A percentile compares a stretch with the other conserved stretches of the same genome.
Conservation (phyloP, 2,888 invertebrate species). For the Sminthurinus aureus region DNA sequence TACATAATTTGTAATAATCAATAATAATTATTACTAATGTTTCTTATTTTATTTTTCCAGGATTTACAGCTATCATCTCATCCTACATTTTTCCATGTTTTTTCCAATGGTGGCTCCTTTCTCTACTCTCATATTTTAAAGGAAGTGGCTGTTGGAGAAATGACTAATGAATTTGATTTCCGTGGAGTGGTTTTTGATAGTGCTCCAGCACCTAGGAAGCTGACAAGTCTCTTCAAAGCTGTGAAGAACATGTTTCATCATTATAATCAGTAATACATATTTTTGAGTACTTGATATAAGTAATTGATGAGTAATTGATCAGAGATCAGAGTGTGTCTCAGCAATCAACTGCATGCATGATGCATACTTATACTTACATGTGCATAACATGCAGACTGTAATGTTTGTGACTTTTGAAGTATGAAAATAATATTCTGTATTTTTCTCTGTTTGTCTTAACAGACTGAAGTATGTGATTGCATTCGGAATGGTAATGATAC, state of each 20-base stretch:
- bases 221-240: conserved; percentile 70
- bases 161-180: conserved; percentile 61
- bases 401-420: no score
- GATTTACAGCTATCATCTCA: conserved; percentile 75
- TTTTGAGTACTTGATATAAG: not conserved
- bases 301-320: no score
- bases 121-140: conserved; percentile 71
- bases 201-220: conserved; percentile 72
- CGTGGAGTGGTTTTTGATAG: conserved; percentile 76
- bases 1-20: no score
- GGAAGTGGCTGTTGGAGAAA: conserved; percentile 44
- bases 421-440: no score
- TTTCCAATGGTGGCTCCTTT: conserved; percentile 79
- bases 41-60: not conserved
- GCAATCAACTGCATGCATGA: no score
- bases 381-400: no score
- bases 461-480: not conserved
- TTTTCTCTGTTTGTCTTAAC: not conserved
- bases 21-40: no score
- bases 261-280: conserved; percentile 45
- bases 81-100: conserved; percentile 77
- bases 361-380: no score
- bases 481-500: not conserved
- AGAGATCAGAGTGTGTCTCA: no score
- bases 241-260: conserved; percentile 70